A percentile compares a stretch with the other conserved stretches of the same genome.
phyloP scores from a whole-genome alignment of 2,113 vertebrate species.

The Silurus meridionalis region DNA sequence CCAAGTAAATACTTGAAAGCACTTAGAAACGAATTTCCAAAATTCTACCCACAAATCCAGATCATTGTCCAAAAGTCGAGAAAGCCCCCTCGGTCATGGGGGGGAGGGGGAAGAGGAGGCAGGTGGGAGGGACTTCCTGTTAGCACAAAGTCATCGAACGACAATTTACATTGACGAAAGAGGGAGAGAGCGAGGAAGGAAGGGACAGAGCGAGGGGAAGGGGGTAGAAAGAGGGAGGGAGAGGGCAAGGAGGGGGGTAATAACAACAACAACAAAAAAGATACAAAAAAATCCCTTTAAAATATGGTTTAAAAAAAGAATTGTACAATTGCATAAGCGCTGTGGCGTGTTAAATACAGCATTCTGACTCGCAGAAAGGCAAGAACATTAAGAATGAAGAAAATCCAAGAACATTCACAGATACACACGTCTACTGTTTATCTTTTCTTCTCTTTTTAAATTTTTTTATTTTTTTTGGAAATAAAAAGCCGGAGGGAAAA shows the following conservation, averaged over 20 bases:
- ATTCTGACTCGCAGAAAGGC: slow-evolving; percentile 84
- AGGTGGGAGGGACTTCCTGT: slow-evolving; percentile 65
- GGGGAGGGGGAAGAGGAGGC: too few relatives aligned
- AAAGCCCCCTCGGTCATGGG: slow-evolving; percentile 64
- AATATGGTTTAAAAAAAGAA: slow-evolving; percentile 60
- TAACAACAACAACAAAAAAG: slow-evolving; percentile 58
- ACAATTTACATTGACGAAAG: slow-evolving; percentile 76
- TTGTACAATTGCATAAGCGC: slow-evolving; percentile 85
- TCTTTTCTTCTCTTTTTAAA: slow-evolving; percentile 39
- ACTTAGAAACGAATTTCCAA: slow-evolving; percentile 87
- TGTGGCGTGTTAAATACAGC: slow-evolving; percentile 83
- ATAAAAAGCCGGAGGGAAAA: slow-evolving; percentile 57
- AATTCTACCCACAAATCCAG: slow-evolving; percentile 86
- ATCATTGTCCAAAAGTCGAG: slow-evolving; percentile 82
- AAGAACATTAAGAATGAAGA: slow-evolving; percentile 75
- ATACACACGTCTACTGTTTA: slow-evolving; percentile 71
- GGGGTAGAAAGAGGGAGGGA: not conserved
- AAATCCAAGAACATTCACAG: slow-evolving; percentile 74
- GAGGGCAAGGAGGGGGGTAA: too few relatives aligned
- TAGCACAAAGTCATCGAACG: slow-evolving; percentile 76
- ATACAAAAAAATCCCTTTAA: slow-evolving; percentile 41
- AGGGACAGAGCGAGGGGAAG: not conserved
- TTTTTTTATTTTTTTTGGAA: slow-evolving; percentile 52
- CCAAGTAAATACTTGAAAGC: slow-evolving; percentile 88
- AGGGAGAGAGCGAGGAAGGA: too few relatives aligned